phyloP scores from a whole-genome alignment of 2,888 invertebrate genomes.

The Nomada ruficornis region DNA sequence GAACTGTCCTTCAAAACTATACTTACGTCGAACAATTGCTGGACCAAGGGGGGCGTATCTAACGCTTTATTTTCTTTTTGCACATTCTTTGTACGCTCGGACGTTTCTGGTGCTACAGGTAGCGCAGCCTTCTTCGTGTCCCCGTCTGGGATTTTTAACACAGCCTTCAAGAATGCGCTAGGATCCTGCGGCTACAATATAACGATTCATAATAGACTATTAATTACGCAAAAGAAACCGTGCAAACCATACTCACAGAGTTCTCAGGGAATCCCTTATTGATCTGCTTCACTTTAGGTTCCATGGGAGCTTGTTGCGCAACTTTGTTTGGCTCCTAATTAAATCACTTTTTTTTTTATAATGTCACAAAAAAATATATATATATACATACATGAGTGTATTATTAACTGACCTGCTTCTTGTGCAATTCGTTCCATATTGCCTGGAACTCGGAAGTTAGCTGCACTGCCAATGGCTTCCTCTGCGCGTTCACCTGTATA shows the following conservation, averaged over 20 bases:
- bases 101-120: background rate
- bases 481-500: conserved; percentile 20
- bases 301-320: background rate
- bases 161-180: conserved; percentile 81
- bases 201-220: background rate
- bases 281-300: conserved; percentile 21
- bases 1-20: background rate
- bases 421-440: conserved; percentile 82
- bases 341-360: background rate
- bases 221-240: background rate
- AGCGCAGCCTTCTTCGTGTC: conserved; percentile 68
- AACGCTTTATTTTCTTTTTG: conserved; percentile 64
- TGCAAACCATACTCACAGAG: conserved; percentile 46
- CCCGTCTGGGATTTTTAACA: conserved; percentile 81
- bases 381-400: background rate
- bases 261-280: conserved; percentile 25
- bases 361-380: background rate
- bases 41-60: conserved; percentile 81
- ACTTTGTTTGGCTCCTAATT: conserved; percentile 13
- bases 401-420: conserved; percentile 69
- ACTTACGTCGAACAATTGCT: conserved; percentile 82
- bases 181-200: conserved; percentile 78
- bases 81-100: conserved; percentile 2
- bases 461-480: conserved; percentile 20
- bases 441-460: conserved; percentile 80